Base-by-base conservation (phyloP, 2,113 vertebrate species). In the Eurypyga helias region DNA sequence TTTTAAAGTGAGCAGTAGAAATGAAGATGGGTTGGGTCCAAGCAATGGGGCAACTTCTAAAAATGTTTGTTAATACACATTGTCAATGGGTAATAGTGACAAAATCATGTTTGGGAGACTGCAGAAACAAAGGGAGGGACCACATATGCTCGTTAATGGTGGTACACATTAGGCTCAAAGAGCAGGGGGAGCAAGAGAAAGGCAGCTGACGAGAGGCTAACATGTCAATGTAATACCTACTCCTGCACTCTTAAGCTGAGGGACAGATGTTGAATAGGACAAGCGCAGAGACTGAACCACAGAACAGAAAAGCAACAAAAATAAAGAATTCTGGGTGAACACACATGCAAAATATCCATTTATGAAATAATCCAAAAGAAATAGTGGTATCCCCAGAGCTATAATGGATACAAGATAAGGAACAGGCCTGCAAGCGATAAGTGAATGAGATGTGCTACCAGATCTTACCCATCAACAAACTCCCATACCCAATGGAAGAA, bases 1-100 rank as follows among this genome's bases (percentile, higher is more conserved):
- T 95, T 97, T 95, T 84, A 77, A 97, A 96, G 81, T 79, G 73
- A 96, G 93, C 86, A 92, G 69, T 70, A 92, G 76, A 91, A 96
- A 92, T 49, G 36, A 96, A 95, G 78, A 96, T 18, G 82, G 49
- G 81, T 57, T 94, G 78, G 46, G 62, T 86, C 58, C 54, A 84
- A 85, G 58, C 76, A 84, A 54, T 6, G 52, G 78, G 83, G 29
- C 46, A 83, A 85, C 66, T 93, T 80, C 87, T 87, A 25, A 72
- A 73, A 83, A 31, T 25, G 66, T 52, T 83, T 73, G 46, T 55
- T 75, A 93, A 76, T 46, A 70, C 33, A 78, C 8, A 10, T 1
- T 83, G 83, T 76, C 83, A 87, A 41, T 7, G 48, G 31, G 52
- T 69, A 83, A 62, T 2, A 24, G 29, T 5, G 11, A 83, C 38